phyloP scores from a whole-genome alignment of 2,888 invertebrate genomes.

The Phyllotreta cruciferae region DNA sequence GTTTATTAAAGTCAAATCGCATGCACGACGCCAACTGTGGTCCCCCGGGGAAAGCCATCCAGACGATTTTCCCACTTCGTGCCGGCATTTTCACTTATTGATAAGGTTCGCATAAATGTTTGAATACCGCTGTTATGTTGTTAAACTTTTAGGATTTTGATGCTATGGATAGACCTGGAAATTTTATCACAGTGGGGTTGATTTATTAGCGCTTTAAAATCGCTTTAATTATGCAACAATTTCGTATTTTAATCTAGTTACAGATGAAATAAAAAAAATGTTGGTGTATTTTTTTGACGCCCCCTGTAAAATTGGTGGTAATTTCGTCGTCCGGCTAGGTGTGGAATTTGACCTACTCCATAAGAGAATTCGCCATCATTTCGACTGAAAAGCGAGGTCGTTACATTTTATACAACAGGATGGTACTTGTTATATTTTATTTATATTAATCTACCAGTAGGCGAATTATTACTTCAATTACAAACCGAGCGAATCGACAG shows the following conservation, averaged over 20 bases:
- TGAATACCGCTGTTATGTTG: too few relatives aligned
- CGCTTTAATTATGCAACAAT: too few relatives aligned
- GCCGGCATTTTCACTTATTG: too few relatives aligned
- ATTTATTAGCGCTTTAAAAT: too few relatives aligned
- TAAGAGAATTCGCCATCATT: slow-evolving; percentile 17
- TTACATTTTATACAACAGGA: slow-evolving; percentile 57
- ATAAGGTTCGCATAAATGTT: too few relatives aligned
- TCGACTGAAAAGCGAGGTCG: slow-evolving; percentile 51
- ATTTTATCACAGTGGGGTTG: too few relatives aligned
- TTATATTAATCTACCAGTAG: slow-evolving; percentile 60
- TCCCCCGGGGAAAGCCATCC: background rate
- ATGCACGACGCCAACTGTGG: slow-evolving; percentile 21
- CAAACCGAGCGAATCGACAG: slow-evolving; percentile 49
- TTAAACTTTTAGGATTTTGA: too few relatives aligned
- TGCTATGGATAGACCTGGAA: too few relatives aligned
- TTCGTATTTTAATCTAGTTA: too few relatives aligned
- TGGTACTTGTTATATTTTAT: slow-evolving; percentile 59
- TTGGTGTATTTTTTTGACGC: too few relatives aligned
- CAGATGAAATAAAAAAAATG: too few relatives aligned
- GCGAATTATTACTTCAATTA: slow-evolving; percentile 61
- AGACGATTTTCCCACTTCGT: slow-evolving; percentile 5
- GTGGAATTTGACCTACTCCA: background rate
- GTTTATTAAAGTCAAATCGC: slow-evolving; percentile 46
- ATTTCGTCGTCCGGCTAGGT: background rate
- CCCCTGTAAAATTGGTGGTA: background rate